These are phyloP conservation scores for Halcyon badia DNA, from an alignment of 2,797 vertebrate species.

Conservation along the genomic window DNA sequence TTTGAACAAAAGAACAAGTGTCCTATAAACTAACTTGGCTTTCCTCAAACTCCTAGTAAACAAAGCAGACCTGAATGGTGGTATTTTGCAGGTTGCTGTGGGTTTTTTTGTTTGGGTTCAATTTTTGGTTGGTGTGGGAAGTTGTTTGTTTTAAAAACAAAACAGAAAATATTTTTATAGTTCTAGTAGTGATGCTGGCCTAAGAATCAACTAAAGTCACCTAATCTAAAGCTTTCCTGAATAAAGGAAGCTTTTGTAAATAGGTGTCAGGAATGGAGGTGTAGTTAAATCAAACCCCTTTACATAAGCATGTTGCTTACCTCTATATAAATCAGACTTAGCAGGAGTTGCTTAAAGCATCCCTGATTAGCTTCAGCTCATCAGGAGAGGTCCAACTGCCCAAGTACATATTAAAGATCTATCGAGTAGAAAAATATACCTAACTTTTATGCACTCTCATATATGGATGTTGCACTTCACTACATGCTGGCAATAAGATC, in stretches of 20 bases:
- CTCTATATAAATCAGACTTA: neutral
- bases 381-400: neutral
- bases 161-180: neutral
- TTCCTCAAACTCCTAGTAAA: neutral
- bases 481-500: accelerated
- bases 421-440: neutral
- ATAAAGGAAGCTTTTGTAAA: neutral
- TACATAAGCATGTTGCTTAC: neutral
- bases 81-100: neutral
- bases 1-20: neutral
- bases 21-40: neutral
- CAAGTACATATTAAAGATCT: neutral
- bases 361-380: neutral
- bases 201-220: neutral
- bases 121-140: neutral
- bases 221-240: neutral
- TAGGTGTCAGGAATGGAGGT: neutral
- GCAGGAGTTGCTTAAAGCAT: neutral
- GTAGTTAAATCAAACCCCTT: neutral
- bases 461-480: neutral
- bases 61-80: neutral
- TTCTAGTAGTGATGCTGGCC: neutral
- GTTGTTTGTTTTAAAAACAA: neutral
- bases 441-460: neutral
- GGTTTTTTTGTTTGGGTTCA: neutral